Percentiles rank a stretch among this genome's conserved stretches.
Conservation (phyloP, 2,888 invertebrate species). For the Gisinianus flammeolus region DNA sequence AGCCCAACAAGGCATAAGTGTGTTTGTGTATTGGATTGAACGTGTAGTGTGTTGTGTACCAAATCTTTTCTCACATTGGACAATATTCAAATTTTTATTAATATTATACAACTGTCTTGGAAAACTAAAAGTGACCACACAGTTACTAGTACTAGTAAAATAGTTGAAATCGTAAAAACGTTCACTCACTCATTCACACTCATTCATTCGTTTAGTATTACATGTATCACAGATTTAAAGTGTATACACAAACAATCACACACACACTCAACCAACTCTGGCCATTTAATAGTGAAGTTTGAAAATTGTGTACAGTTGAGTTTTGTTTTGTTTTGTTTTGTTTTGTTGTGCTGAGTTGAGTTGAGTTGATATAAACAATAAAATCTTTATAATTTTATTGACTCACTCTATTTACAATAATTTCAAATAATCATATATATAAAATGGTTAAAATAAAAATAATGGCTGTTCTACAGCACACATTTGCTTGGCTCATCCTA, state of each 20-base stretch:
- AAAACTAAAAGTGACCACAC: no score
- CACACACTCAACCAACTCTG: neutral
- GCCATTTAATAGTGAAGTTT: neutral
- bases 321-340: neutral
- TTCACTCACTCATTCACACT: neutral
- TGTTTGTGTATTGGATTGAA: neutral
- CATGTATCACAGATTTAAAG: neutral
- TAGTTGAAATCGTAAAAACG: neutral
- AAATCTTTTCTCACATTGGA: neutral
- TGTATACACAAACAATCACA: neutral
- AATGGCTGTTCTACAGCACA: neutral
- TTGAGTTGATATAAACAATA: neutral
- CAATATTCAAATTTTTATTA: no score
- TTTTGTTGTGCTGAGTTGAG: neutral
- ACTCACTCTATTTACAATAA: no score
- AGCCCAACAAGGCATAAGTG: neutral
- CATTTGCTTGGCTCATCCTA: constrained; percentile 29
- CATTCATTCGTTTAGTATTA: neutral
- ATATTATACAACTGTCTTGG: no score
- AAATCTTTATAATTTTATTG: neutral
- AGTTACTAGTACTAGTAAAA: no score
- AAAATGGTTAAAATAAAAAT: no score
- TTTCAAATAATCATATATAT: no score
- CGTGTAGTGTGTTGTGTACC: neutral
- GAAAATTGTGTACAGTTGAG: neutral